Base-by-base conservation (phyloP, 2,888 invertebrate genomes). In the Drosophila histrio region DNA sequence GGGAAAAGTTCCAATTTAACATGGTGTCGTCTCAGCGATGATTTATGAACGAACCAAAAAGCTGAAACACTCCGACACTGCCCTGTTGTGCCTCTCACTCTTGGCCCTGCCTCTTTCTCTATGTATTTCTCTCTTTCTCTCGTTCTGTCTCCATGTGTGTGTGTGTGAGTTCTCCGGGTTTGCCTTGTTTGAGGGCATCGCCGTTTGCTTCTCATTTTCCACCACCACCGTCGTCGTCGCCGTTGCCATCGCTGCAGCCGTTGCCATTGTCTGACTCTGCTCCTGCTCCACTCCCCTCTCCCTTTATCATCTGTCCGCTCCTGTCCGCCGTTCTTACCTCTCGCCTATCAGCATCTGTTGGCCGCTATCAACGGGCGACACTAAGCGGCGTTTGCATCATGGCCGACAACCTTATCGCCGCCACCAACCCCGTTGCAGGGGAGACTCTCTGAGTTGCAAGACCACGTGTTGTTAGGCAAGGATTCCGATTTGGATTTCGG, bases 1-100 rank as follows among this genome's bases (percentile, higher is more conserved):
- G 87, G 88, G 88, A 89, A 89, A 84, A 87, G 89, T 88, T 88
- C 87, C 87, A 88, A 89, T 88, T 88, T 88, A 88, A 86, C 87
- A 86, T 82, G 88, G 87, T 88, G 87, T 89, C 88, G 82, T 88
- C 87, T 88, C 87, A 79, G 87, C 70, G 52, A 88, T 88, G 87
- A 88, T 88, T 87, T 87, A 87, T 81, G 89, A 61, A 52, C 73
- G 67, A 56, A 47, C 75, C 72, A 72, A 83, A 88, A 81, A 78
- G 75, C 76, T 74, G 74, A 80, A 83, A 69, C 71, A 65, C 63
- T 78, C 72, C 60, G 60, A 54, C 77, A 44, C 50, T 60, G 76
- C 44, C 52, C 64, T 68, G 63, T 21, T 67, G 43, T 63, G 32
- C 36, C 61, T 49, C 64, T 67, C 66, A 17, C 64, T 54, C 50